Evolutionary conservation across 2,888 invertebrate species (phyloP), one percentile per base, ranked within the genome.

Genomic region (Stegana nigrithorax): DNA sequence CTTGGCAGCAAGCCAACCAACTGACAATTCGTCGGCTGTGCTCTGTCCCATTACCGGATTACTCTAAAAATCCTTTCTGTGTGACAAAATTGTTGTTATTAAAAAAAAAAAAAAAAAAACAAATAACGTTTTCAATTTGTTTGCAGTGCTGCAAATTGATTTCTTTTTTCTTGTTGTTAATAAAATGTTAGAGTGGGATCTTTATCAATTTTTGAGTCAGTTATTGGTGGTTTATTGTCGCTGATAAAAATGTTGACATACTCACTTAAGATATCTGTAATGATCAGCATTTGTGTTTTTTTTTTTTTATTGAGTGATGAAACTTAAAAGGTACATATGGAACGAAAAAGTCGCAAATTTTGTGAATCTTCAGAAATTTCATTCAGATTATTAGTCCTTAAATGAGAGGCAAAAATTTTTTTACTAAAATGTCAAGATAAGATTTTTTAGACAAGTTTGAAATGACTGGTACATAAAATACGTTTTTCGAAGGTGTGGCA

Each of bases 21-120:
- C 64, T 65, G 67, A 23, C 58, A 59, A 53, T 58, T 59, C 14
- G 44, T 42, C 47, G n/a, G 56, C 36, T 50, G 61, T 29, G 51
- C 27, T 45, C 60, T 62, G 74, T 68, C 77, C 79, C 75, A 76
- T 70, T 72, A 72, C 53, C 59, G 77, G 77, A 77, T 80, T 78
- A 79, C 59, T 60, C 59, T 50, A 55, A 59, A 78, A 78, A 77
- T 77, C 78, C 75, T 71, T 72, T 78, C 80, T 74, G 69, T 70
- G 70, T 68, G 70, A 77, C 77, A 77, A 78, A 78, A 78, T 77
- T 76, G 76, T 71, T 68, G 73, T 75, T 67, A 78, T 74, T 69
- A 72, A 74, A 70, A 73, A 66, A 32, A 62, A 39, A n/a, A 55
- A 29, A 27, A 61, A 51, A 65, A 60, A 63, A 60, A 23, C 32